phyloP scores from a whole-genome alignment of 53 echinoderm and acorn worm genomes.

The Apostichopus leukothele region DNA sequence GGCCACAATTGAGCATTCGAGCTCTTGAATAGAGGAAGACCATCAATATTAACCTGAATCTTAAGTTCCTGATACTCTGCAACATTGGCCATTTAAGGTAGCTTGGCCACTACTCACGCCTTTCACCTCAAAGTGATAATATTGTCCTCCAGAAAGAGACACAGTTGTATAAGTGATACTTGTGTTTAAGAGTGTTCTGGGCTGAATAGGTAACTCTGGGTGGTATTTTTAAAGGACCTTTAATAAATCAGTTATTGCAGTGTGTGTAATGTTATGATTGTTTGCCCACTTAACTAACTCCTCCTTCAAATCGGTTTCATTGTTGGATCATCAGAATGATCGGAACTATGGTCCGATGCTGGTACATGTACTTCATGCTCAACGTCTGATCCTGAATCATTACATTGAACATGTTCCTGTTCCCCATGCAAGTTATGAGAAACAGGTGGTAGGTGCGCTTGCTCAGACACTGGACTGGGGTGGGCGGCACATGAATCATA shows the following conservation, averaged over 20 bases:
- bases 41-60: constrained; percentile 62
- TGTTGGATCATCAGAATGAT: neutral
- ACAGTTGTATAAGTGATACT: neutral
- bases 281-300: neutral
- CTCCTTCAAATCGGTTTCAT: neutral
- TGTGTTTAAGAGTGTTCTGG: neutral
- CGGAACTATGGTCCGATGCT: too few species aligned
- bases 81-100: neutral
- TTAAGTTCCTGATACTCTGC: neutral
- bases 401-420: too few species aligned
- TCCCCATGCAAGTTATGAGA: too few species aligned
- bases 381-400: too few species aligned
- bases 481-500: too few species aligned
- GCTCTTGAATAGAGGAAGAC: constrained; percentile 57
- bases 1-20: constrained; percentile 25
- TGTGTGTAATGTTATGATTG: neutral
- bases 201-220: neutral
- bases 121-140: neutral
- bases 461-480: too few species aligned
- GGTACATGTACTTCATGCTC: too few species aligned
- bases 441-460: too few species aligned
- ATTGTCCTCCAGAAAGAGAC: neutral
- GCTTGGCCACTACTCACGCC: neutral
- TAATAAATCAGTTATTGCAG: neutral
- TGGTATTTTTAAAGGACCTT: neutral